Evolutionary conservation across 2,888 invertebrate genomes (phyloP).

Genomic region (Caenorhabditis angaria): DNA sequence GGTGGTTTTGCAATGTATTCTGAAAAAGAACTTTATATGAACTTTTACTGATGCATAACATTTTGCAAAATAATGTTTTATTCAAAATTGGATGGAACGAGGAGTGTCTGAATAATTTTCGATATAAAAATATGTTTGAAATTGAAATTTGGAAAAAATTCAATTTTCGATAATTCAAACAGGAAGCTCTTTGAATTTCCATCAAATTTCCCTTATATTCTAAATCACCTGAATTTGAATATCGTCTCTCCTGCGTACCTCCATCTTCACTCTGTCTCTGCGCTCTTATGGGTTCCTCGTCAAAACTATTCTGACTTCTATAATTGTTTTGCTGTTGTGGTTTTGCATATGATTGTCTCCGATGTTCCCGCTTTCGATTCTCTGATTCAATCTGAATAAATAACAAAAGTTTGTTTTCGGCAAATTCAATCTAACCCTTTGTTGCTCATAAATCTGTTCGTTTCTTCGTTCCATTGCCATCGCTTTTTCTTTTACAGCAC

Average conservation of each 20-base stretch:
- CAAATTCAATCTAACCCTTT: conserved; percentile 22
- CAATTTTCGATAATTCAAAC: no score
- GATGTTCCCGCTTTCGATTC: neutral
- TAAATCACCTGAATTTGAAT: neutral
- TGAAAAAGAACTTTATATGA: conserved; percentile 14
- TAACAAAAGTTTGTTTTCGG: neutral
- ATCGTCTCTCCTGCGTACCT: no score
- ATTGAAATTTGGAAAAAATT: no score
- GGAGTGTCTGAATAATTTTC: no score
- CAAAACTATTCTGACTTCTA: neutral
- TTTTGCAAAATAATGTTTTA: no score
- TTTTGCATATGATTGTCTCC: neutral
- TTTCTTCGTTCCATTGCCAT: conserved; percentile 43
- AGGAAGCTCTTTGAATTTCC: no score
- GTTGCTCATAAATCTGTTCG: conserved; percentile 43
- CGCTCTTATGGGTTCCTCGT: neutral
- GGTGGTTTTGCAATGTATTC: conserved; percentile 3
- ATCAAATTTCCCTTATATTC: no score
- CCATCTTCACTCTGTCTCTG: neutral
- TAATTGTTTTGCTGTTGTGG: conserved; percentile 1
- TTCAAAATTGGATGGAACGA: no score
- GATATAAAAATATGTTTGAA: no score
- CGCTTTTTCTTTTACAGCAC: conserved; percentile 44
- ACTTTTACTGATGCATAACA: no score
- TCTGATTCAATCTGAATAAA: conserved; percentile 3